phyloP scores from a whole-genome alignment of 1,140 invertebrate genomes.

The Halesus radiatus region DNA sequence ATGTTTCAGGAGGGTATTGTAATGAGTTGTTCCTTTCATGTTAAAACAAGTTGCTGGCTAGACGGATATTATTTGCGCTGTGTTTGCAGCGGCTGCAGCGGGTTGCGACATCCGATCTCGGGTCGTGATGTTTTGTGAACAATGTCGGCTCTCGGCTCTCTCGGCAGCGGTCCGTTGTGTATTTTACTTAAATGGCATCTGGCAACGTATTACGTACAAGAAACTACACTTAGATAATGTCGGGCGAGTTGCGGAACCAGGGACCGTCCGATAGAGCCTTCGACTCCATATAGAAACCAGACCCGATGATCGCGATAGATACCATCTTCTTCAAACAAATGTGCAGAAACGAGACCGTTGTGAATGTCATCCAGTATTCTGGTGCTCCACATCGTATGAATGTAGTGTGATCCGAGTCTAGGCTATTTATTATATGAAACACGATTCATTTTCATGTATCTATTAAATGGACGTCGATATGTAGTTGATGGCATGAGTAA shows the following conservation, averaged over 20 bases:
- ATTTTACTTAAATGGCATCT: slow-evolving; percentile 50
- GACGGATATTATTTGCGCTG: not conserved
- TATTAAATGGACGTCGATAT: no score
- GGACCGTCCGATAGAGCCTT: slow-evolving; percentile 12
- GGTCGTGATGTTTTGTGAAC: slow-evolving; percentile 50
- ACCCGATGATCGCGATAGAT: slow-evolving; percentile 17
- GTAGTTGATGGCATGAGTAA: no score
- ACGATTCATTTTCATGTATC: slow-evolving; percentile 9
- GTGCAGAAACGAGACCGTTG: slow-evolving; percentile 12
- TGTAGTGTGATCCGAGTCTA: not conserved
- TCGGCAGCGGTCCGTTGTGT: slow-evolving; percentile 22
- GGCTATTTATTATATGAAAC: not conserved
- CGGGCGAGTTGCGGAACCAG: slow-evolving; percentile 36
- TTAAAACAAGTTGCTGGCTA: not conserved
- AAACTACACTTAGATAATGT: slow-evolving; percentile 37
- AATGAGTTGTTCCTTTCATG: slow-evolving; percentile 4
- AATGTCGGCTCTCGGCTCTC: slow-evolving; percentile 13
- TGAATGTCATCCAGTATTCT: slow-evolving; percentile 23
- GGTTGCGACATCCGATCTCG: slow-evolving; percentile 36
- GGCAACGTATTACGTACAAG: slow-evolving; percentile 28
- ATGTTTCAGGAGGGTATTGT: not conserved
- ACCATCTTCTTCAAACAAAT: slow-evolving; percentile 28
- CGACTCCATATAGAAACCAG: not conserved
- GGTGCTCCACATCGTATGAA: slow-evolving; percentile 3
- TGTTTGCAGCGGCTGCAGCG: slow-evolving; percentile 29